Base-by-base conservation (phyloP, 2,888 invertebrate genomes). In the Agonopterix subpropinquella region DNA sequence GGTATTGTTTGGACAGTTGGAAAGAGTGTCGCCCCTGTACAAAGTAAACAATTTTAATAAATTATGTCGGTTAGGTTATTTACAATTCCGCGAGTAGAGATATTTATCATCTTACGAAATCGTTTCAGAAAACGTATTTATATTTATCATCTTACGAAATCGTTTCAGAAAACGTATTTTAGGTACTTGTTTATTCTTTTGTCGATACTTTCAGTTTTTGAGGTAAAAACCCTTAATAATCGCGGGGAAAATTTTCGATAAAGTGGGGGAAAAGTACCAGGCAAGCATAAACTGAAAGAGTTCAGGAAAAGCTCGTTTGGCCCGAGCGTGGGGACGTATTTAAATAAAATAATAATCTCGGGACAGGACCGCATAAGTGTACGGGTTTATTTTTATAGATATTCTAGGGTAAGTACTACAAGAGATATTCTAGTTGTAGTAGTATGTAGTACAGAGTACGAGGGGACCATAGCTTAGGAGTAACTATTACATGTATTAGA, bases 211-310 rank as follows among this genome's bases (percentile, higher is more conserved):
- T 49, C 44, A 50, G 51, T 56, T 51, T 67, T 61, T 43, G 36
- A 15, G 10, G 11, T 11, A 18, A 13, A 13, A 43, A 18, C 45
- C n/a, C 41, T 44, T 15, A 45, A 41, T 35, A 37, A 48, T 62
- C 61, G 70, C 76, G 72, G 75, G 73, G 71, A 73, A 28, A 77
- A 67, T 56, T 74, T 81, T 80, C 78, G 70, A 76, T 79, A 77
- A 74, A 77, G 75, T 81, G 78, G 79, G 79, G 79, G 77, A 80
- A 80, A 75, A 65, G 57, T 71, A 82, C 80, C 58, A 80, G 79
- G 81, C 55, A 4, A 9, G 1, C 67, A 83, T 64, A 61, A 13
- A 39, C 5, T 8, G 0, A 11, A 52, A 61, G 64, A 65, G 55
- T 36, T 63, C 11, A 43, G 44, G 47, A 53, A 51, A 53, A 57